Evolutionary conservation across 1,140 invertebrate species (phyloP), one percentile per base, ranked within the genome.

Genomic region (Augochlora pura): DNA sequence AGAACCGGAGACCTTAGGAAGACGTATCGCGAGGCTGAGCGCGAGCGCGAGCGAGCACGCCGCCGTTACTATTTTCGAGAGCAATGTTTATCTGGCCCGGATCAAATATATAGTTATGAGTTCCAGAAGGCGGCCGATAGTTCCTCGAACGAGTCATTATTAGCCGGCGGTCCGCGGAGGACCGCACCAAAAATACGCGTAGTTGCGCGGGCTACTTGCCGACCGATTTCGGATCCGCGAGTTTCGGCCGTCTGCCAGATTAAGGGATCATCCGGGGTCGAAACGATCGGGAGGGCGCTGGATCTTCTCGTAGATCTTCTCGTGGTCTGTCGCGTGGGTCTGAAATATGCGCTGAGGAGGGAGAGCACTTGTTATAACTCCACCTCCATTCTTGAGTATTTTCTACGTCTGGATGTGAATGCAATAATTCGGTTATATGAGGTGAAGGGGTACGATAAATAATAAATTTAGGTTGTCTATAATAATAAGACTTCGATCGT

Each of bases 31-130:
- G 38, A 39, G 79, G 59, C 57, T 52, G 52, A 77, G 39, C 67
- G 18, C n/a, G n/a, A n/a, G n/a, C 60, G 49, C 64, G 46, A 21
- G 32, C 59, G 52, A 38, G 21, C 3, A 18, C 63, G 21, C 21
- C 32, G 65, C 32, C 32, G 64, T 71, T 85, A 91, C 90, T 91
- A 92, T 92, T 92, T 91, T 91, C 86, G 90, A 89, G 88, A 88
- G 82, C 87, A 77, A 83, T 91, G 90, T 91, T 92, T 91, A 92
- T 92, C 90, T 90, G 89, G 87, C 88, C 90, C 88, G 88, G 88
- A 92, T 91, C 85, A 89, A 90, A 88, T 91, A 90, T 90, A 89
- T 90, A 89, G 88, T 91, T 92, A 91, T 90, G 89, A 90, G 87
- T 91, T 91, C 90, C 91, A 92, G 89, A 92, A 92, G 91, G 88